These are phyloP conservation scores for Lycia hirtaria DNA, from an alignment of 2,888 invertebrate species.

Conservation along the genomic window DNA sequence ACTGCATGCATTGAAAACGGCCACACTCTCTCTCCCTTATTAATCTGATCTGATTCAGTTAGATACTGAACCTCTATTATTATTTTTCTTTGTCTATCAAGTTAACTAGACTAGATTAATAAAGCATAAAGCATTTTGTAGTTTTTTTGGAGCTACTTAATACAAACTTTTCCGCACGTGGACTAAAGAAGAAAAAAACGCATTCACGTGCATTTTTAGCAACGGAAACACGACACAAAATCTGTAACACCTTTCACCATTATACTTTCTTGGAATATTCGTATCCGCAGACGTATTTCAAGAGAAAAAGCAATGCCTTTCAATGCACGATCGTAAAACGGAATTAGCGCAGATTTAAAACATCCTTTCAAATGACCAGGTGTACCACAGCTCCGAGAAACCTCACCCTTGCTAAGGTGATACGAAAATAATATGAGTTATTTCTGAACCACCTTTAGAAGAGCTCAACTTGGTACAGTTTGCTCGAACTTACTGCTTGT, in stretches of 20 bases:
- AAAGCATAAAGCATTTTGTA: no score
- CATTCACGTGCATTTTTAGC: background rate
- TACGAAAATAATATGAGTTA: slow-evolving; percentile 39
- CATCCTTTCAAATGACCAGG: slow-evolving; percentile 37
- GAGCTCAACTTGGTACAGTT: background rate
- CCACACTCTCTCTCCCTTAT: no score
- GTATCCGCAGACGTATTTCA: background rate
- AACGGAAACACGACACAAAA: background rate
- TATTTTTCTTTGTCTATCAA: no score
- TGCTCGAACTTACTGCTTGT: background rate
- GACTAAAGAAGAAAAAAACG: no score
- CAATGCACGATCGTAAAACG: slow-evolving; percentile 20
- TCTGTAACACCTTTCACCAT: background rate
- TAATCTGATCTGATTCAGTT: no score
- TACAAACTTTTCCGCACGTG: no score
- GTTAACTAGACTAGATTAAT: no score
- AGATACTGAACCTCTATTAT: no score
- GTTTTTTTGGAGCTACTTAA: no score
- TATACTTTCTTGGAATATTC: slow-evolving; percentile 1
- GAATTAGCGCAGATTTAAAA: slow-evolving; percentile 33
- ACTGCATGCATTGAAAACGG: no score
- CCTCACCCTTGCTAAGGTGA: slow-evolving; percentile 21
- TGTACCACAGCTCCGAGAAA: slow-evolving; percentile 31
- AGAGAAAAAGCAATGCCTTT: slow-evolving; percentile 6
- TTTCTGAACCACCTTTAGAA: slow-evolving; percentile 38